Conservation (phyloP, 2,797 vertebrate species). For the Brachymystax lenok region DNA sequence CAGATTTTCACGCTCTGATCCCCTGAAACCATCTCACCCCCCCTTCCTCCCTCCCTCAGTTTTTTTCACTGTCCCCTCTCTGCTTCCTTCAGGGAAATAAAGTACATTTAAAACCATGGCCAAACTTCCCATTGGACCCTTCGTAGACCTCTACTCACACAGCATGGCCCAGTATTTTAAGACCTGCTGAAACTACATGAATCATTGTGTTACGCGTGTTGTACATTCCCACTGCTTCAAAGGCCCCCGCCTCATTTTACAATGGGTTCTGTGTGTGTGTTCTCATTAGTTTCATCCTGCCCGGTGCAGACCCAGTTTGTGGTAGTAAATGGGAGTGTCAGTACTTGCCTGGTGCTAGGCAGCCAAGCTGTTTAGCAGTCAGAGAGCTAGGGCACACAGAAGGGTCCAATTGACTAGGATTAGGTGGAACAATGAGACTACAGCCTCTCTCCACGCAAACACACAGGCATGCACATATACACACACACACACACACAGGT, state of each 20-base stretch:
- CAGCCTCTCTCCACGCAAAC: background rate
- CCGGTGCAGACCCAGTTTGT: constrained; percentile 5
- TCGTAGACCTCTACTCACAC: background rate
- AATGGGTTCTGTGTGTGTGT: constrained; percentile 6
- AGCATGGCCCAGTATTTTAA: background rate
- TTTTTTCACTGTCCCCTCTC: background rate
- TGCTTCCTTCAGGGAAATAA: background rate
- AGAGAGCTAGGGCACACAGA: constrained; percentile 20
- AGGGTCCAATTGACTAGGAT: constrained; percentile 28
- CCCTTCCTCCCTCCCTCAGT: background rate
- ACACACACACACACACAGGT: constrained; percentile 11
- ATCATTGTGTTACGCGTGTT: background rate
- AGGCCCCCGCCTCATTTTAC: background rate
- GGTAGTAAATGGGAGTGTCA: constrained; percentile 24
- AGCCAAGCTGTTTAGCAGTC: constrained; percentile 15
- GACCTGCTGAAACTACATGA: background rate
- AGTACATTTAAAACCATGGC: background rate
- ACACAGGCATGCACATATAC: constrained; percentile 2
- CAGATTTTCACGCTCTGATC: background rate
- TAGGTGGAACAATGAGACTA: constrained; percentile 24
- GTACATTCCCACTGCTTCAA: background rate
- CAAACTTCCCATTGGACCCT: background rate
- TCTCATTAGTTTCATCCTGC: constrained; percentile 20
- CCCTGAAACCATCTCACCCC: background rate
- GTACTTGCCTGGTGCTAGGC: constrained; percentile 15